Evolutionary conservation across 2,113 vertebrate species (phyloP), one percentile per base, ranked within the genome.

Genomic region (Oplegnathus fasciatus): DNA sequence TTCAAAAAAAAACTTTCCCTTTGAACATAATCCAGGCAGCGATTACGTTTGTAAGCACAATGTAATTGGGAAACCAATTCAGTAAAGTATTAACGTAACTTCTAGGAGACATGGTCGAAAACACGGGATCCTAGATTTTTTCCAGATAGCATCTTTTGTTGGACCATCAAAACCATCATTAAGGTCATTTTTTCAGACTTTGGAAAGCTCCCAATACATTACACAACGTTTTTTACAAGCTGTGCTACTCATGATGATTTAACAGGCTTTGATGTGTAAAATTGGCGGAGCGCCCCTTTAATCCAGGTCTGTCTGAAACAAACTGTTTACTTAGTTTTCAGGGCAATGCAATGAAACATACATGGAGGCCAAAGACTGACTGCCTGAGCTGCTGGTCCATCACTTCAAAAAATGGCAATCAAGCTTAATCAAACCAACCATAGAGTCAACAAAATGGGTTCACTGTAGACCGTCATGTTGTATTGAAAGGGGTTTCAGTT

Each of bases 401-500:
- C 32, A 10, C 26, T 10, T 48, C 34, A 42, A 66, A 66, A 42
- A 67, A 17, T 17, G 7, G 4, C 11, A 7, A 24, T 48, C 17
- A n/a, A 26, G 32, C 57, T 26, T n/a, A 40, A 55, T 18, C 9
- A 42, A 22, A 17, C 5, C 1, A 14, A 46, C 4, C 30, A 6
- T 20, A 42, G 2, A 42, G n/a, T 42, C 13, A 40, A 48, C 8
- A 6, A 78, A 71, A 64, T 32, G 52, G 22, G 30, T 78, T 52
- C 15, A 32, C 30, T 54, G 10, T 46, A 42, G 52, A 71, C 40
- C 32, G n/a, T 9, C 42, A 26, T 57, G 8, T 75, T 34, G 30
- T 30, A 50, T 34, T 26, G 42, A 68, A 80, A 66, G 7, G 10
- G 55, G 65, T 57, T 72, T 58, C 22, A 55, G 40, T 61, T 62